Base-by-base conservation (phyloP, 2,888 invertebrate genomes). In the Pammene fasciana region DNA sequence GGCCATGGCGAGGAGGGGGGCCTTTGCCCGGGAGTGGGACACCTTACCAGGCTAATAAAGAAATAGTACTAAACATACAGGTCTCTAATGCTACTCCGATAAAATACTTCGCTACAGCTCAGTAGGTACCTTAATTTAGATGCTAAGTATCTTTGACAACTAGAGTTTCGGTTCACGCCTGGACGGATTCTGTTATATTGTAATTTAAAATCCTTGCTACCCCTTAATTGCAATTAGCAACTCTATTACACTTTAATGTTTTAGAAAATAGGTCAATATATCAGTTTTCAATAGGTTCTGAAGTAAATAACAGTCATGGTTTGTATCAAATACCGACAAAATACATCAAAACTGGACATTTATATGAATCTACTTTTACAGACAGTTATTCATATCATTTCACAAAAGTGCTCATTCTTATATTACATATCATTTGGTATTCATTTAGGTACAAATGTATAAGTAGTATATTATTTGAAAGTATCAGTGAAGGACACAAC, bases 161-260 rank as follows among this genome's bases (percentile, higher is more conserved):
- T 18, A 50, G 13, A 62, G 4, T 4, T 61, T 61, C 61, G 48
- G 61, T 61, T 50, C 48, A 38, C 50, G 16, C 18, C 50, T 61
- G 61, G 61, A 61, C 61, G 61, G 61, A 61, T 41, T 61, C 11
- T 50, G 61, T 61, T 50, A 50, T 34, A 50, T 38, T 61, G 38
- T 18, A 50, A n/a, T 26, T 26, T 26, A 26, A 26, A 50, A 50
- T 41, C 36, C 36, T 36, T 36, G 38, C 60, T 34, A 16, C n/a
- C n/a, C 8, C 34, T 5, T 10, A 3, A 16, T 48, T 43, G 11
- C 43, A 57, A 57, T 26, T 48, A 4, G 48, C 34, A 46, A 46
- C 45, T 36, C 13, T 11, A 14, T 9, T 8, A 45, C 26, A 9
- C 26, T 18, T 52, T 26, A 26, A 50, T 50, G 18, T 52, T 13